Evolutionary conservation across 2,797 vertebrate genomes (phyloP).

Genomic region (Spinus olivaceus): DNA sequence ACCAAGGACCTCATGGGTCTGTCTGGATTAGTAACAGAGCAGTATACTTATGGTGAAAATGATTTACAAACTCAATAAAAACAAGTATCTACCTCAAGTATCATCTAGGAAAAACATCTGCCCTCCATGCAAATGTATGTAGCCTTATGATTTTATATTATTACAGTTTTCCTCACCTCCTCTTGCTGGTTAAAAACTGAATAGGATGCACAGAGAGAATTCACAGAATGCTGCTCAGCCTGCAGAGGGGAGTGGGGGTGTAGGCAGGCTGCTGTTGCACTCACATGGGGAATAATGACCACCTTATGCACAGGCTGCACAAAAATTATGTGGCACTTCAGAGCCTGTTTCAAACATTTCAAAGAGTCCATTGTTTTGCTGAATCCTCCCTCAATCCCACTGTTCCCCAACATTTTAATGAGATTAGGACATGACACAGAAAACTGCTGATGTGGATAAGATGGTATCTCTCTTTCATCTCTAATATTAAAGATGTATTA

Average conservation of each 20-base stretch:
- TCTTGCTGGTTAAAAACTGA: neutral
- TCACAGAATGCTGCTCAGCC: neutral
- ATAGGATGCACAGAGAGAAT: neutral
- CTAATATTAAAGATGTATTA: neutral
- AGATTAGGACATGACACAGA: neutral
- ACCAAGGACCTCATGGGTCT: neutral
- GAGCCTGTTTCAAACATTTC: neutral
- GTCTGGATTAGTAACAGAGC: neutral
- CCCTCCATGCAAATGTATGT: neutral
- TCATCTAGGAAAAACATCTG: neutral
- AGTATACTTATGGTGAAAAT: neutral
- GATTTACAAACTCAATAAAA: neutral
- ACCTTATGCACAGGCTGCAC: neutral
- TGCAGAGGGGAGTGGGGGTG: rapidly evolving
- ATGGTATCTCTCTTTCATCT: neutral
- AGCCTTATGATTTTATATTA: neutral
- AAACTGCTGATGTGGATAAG: neutral
- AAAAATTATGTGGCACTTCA: neutral
- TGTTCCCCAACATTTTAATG: neutral
- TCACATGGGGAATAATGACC: neutral
- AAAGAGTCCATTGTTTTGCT: neutral
- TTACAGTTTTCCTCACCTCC: neutral
- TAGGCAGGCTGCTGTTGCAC: neutral
- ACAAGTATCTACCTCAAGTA: neutral
- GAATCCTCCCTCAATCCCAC: neutral